Percentiles rank a stretch among this genome's conserved stretches.
These are phyloP conservation scores for Vidua chalybeata DNA, from an alignment of 2,113 vertebrate species.

Conservation along the genomic window DNA sequence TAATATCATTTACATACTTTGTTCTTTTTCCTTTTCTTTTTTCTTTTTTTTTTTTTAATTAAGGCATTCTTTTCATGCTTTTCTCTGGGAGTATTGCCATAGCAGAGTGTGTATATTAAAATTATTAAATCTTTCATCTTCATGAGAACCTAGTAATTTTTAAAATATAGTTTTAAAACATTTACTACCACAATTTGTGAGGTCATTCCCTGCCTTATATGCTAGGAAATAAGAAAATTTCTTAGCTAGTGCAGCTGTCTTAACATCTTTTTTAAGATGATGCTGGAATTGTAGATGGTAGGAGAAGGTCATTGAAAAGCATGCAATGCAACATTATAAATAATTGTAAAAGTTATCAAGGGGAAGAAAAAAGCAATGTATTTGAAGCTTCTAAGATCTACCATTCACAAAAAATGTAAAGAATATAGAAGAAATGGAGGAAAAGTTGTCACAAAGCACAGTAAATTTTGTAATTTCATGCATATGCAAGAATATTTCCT, in stretches of 20 bases:
- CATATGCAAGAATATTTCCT: background rate
- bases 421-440: background rate
- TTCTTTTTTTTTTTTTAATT: background rate
- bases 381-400: background rate
- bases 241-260: background rate
- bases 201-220: background rate
- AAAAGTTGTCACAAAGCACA: background rate
- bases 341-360: background rate
- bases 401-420: background rate
- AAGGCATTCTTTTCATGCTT: background rate
- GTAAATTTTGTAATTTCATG: background rate
- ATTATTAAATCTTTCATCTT: background rate
- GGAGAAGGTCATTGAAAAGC: background rate
- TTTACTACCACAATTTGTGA: background rate
- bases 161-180: background rate
- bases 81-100: background rate
- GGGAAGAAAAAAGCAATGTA: background rate
- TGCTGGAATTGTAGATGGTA: background rate
- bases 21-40: accelerated
- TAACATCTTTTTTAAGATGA: background rate
- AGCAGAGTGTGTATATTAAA: background rate
- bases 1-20: background rate
- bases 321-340: background rate
- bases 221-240: background rate
- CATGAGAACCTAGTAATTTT: background rate